Evolutionary conservation across 1,140 invertebrate species (phyloP), one percentile per base, ranked within the genome.

Genomic region (Drosophila varians): DNA sequence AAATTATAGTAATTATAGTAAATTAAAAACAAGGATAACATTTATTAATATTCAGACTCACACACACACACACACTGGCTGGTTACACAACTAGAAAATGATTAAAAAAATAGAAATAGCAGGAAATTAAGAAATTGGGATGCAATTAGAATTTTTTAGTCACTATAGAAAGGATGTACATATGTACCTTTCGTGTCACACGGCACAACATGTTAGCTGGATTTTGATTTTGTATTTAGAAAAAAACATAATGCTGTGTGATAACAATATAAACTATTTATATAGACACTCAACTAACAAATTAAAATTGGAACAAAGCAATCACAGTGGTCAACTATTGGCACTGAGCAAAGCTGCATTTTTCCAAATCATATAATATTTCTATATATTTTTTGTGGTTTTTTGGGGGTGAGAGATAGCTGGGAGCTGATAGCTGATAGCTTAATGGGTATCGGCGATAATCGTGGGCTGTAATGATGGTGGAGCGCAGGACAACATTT

Each of bases 401-500:
- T 23, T 26, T 21, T 23, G 31, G 49, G 18, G 62, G 34, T 28
- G 60, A 62, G 71, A 72, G 40, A 42, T 66, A 45, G 46, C 45
- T 66, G 68, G 40, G 77, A 18, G 14, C 36, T 16, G 36, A 42
- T 42, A 18, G 14, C 36, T 16, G 12, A 42, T 42, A 75, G 75
- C 65, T 72, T 73, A 72, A 78, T 79, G 80, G 65, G 43, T 55
- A 68, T 79, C 80, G 82, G 82, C 77, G 77, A 77, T 87, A 76
- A 64, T 78, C 74, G 70, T 80, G 73, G 73, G 72, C 45, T 66
- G 40, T 71, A 62, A 82, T 82, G 28, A 11, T 9, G 28, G 82
- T 74, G 69, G 84, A 80, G 77, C 84, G 77, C 75, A 77, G 74
- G 74, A 87, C 77, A 77, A 87, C 74, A 70, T 76, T 76, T 56